Base-by-base conservation (phyloP, 2,113 vertebrate species). In the Epinephelus moara region DNA sequence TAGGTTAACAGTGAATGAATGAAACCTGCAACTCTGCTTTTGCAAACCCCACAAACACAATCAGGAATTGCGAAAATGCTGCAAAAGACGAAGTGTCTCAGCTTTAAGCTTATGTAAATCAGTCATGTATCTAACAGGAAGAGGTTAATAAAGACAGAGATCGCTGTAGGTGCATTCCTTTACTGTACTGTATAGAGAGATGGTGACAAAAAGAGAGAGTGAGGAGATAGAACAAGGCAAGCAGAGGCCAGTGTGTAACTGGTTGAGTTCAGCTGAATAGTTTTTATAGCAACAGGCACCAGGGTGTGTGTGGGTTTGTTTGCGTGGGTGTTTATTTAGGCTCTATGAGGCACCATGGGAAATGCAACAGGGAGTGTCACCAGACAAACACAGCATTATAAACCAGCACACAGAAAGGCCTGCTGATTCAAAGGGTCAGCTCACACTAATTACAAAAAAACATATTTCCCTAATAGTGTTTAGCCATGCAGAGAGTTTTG, bases 221-320 rank as follows among this genome's bases (percentile, higher is more conserved):
- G 37, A 18, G 21, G 5, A 47, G 10, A n/a, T 17, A 75, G n/a
- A 50, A 7, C 11, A 53, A 52, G 50, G 47, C 81, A 66, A 68
- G 81, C 55, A 78, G 49, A 62, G 55, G 59, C 53, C 81, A 80
- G 81, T 86, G 82, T 81, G 49, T 75, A 87, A 90, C 75, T 73
- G 67, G 82, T 79, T 63, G 70, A 79, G 67, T 61, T 78, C 57
- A 76, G 70, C 86, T 91, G 82, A 92, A 89, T 89, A 93, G 75
- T 83, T 93, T 50, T 13, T 45, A 92, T 50, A 91, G 85, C 92
- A 92, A 92, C 86, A 92, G 89, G 79, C 68, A 80, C 56, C 78
- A 70, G 90, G 88, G 82, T 87, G 86, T 91, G 91, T 87, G 80
- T 80, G 57, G 80, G 40, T 69, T 56, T 92, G 81, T 93, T 85